Evolutionary conservation across 2,113 vertebrate genomes (phyloP).

Genomic region (Xiphophorus maculatus): DNA sequence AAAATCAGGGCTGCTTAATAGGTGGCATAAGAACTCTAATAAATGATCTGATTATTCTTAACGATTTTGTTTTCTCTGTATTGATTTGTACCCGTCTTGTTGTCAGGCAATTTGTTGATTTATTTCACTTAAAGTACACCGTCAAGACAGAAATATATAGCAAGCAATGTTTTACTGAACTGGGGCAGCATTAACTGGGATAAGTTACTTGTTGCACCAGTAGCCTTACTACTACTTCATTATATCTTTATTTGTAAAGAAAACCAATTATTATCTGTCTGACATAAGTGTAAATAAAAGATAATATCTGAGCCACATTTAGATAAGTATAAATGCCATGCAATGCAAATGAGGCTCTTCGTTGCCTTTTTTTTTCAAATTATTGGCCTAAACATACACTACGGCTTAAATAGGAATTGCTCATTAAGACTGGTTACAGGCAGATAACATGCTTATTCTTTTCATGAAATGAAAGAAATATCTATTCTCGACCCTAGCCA

Average conservation of each 20-base stretch:
- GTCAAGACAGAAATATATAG: neutral
- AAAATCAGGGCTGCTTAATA: slow-evolving; percentile 62
- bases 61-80: slow-evolving; percentile 66
- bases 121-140: slow-evolving; percentile 31
- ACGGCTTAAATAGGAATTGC: no score
- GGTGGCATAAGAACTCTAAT: slow-evolving; percentile 70
- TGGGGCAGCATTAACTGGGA: neutral
- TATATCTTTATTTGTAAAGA: no score
- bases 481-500: no score
- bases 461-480: no score
- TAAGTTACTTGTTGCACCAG: neutral
- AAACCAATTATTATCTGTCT: no score
- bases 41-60: slow-evolving; percentile 80
- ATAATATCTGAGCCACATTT: no score
- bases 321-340: no score
- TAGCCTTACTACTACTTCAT: no score
- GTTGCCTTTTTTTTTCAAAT: no score
- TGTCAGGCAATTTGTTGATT: slow-evolving; percentile 44
- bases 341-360: no score
- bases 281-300: no score
- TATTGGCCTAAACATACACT: no score
- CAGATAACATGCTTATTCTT: neutral
- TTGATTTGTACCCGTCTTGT: slow-evolving; percentile 69
- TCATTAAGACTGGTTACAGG: neutral
- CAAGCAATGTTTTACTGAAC: slow-evolving; percentile 5